A percentile compares a stretch with the other conserved stretches of the same genome.
Conservation (phyloP, 2,888 invertebrate genomes). For the Cephalotes varians region DNA sequence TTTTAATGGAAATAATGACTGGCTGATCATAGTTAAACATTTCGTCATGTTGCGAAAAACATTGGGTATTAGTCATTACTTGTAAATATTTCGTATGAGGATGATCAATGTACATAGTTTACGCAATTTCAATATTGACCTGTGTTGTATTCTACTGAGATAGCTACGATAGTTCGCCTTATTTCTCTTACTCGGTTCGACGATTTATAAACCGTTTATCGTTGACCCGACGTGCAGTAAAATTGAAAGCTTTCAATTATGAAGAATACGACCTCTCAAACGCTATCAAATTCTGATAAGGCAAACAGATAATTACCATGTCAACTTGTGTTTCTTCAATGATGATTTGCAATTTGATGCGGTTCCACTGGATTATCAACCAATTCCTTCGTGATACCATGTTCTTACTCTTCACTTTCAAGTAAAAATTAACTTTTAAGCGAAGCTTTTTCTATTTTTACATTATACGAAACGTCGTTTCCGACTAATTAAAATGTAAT, state of each 20-base stretch:
- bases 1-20: background rate
- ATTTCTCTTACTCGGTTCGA: background rate
- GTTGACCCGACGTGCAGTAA: background rate
- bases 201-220: background rate
- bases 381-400: background rate
- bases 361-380: background rate
- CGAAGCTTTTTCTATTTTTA: background rate
- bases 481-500: background rate
- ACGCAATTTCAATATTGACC: background rate
- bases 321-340: conserved; percentile 10
- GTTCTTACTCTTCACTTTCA: background rate
- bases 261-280: background rate
- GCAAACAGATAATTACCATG: conserved; percentile 8
- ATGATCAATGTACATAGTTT: background rate
- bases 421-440: background rate
- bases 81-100: background rate
- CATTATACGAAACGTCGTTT: background rate
- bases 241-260: conserved; percentile 16
- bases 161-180: no score
- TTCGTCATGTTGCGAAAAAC: background rate
- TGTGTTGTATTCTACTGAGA: background rate
- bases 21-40: background rate
- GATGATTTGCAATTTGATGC: background rate
- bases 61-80: background rate
- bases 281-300: conserved; percentile 14